Evolutionary conservation across 2,797 vertebrate species (phyloP).

Genomic region (Hyperoplus lanceolatus): DNA sequence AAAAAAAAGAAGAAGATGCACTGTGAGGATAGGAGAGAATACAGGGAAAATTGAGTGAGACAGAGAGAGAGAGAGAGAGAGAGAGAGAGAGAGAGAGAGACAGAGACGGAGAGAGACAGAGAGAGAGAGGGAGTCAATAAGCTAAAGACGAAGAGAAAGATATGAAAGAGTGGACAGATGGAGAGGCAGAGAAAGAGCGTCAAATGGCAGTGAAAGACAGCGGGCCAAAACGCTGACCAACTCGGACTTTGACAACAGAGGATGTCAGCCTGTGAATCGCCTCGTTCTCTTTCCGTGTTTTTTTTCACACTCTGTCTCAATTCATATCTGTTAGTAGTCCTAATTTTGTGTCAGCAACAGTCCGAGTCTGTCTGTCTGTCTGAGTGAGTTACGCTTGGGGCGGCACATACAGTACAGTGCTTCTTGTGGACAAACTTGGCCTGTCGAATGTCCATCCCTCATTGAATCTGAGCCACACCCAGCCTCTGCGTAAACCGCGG

Average conservation of each 20-base stretch:
- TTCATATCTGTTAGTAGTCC: slow-evolving; percentile 70
- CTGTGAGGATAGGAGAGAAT: slow-evolving; percentile 64
- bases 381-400: slow-evolving; percentile 36
- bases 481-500: slow-evolving; percentile 35
- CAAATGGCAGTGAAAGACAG: slow-evolving; percentile 78
- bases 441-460: slow-evolving; percentile 28
- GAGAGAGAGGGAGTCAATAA: slow-evolving; percentile 70
- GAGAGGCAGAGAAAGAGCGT: slow-evolving; percentile 76
- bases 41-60: slow-evolving; percentile 67
- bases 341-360: slow-evolving; percentile 70
- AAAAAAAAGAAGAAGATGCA: slow-evolving; percentile 49
- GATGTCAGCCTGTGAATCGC: slow-evolving; percentile 58
- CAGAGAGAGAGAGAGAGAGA: slow-evolving; percentile 61
- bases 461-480: slow-evolving; percentile 66
- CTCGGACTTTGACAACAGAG: slow-evolving; percentile 68
- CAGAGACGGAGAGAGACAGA: slow-evolving; percentile 67
- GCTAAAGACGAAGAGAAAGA: slow-evolving; percentile 65
- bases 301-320: slow-evolving; percentile 65
- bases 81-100: slow-evolving; percentile 76
- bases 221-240: slow-evolving; percentile 71
- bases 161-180: slow-evolving; percentile 69
- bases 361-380: slow-evolving; percentile 64
- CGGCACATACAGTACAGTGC: slow-evolving; percentile 29
- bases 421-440: slow-evolving; percentile 41
- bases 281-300: slow-evolving; percentile 51